Evolutionary conservation across 2,888 invertebrate species (phyloP).

Genomic region (Eurytoma adleriae): DNA sequence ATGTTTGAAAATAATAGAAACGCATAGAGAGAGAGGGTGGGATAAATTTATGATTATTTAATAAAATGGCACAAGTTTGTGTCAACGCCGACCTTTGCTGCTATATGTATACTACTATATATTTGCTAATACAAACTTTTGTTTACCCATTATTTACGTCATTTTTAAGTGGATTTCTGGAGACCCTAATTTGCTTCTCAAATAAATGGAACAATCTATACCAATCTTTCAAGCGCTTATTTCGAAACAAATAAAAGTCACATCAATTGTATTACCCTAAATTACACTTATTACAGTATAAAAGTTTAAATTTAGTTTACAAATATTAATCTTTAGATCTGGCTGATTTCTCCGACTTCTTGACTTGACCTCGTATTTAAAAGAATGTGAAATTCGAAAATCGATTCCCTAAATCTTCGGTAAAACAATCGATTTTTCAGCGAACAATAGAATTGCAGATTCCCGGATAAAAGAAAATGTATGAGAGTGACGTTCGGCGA

Average conservation of each 20-base stretch:
- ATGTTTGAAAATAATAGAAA: conserved; percentile 13
- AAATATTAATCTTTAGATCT: too few relatives aligned
- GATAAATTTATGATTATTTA: conserved; percentile 43
- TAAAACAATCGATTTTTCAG: neutral
- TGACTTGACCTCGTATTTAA: too few relatives aligned
- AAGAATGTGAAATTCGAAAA: too few relatives aligned
- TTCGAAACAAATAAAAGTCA: too few relatives aligned
- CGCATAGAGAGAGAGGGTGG: neutral
- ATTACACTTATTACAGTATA: too few relatives aligned
- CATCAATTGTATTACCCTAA: too few relatives aligned
- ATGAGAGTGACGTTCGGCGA: neutral
- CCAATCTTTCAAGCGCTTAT: too few relatives aligned
- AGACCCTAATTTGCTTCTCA: too few relatives aligned
- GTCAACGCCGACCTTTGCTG: neutral
- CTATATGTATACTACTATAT: conserved; percentile 11
- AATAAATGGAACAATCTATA: too few relatives aligned
- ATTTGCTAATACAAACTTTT: conserved; percentile 19
- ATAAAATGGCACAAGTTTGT: conserved; percentile 33
- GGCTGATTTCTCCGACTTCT: too few relatives aligned
- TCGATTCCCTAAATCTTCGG: too few relatives aligned
- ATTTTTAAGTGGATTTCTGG: neutral
- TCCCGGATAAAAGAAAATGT: neutral
- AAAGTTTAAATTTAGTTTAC: too few relatives aligned
- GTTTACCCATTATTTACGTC: neutral
- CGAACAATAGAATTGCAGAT: neutral